phyloP scores from a whole-genome alignment of 2,113 vertebrate genomes.

The Paramormyrops kingsleyae region DNA sequence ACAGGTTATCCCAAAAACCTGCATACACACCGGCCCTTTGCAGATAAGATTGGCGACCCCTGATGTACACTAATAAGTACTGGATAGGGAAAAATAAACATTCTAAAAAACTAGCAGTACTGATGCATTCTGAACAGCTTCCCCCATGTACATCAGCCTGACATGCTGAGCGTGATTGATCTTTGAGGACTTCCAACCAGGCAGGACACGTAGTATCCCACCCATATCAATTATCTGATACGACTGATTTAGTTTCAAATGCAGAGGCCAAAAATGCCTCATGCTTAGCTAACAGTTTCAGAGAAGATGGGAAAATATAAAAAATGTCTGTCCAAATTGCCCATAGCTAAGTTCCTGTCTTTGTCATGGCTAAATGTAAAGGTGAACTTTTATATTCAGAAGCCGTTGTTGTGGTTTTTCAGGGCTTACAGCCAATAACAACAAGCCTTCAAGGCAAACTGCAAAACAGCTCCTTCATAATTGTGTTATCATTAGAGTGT shows the following conservation, averaged over 20 bases:
- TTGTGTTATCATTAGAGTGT: not conserved
- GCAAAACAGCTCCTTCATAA: slow-evolving; percentile 8
- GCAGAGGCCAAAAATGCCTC: not conserved
- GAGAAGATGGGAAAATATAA: not conserved
- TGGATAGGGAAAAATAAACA: not conserved
- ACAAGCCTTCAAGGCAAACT: slow-evolving; percentile 7
- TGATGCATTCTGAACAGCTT: not conserved
- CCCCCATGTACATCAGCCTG: not conserved
- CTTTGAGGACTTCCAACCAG: not conserved
- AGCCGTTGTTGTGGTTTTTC: not conserved
- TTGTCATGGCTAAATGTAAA: not conserved
- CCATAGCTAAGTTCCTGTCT: not conserved
- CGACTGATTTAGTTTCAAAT: not conserved
- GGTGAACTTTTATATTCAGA: not conserved
- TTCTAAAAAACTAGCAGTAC: not conserved
- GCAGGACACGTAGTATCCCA: not conserved
- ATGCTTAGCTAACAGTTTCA: not conserved
- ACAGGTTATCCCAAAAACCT: too few relatives aligned
- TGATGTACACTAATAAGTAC: not conserved
- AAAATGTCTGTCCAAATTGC: not conserved
- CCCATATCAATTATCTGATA: not conserved
- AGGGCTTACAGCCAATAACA: not conserved
- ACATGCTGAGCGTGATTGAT: not conserved
- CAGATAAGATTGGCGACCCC: too few relatives aligned
- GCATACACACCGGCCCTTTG: too few relatives aligned